Conservation (phyloP, 92 coral and sea anemone genomes). For the Palythoa grandiflora region DNA sequence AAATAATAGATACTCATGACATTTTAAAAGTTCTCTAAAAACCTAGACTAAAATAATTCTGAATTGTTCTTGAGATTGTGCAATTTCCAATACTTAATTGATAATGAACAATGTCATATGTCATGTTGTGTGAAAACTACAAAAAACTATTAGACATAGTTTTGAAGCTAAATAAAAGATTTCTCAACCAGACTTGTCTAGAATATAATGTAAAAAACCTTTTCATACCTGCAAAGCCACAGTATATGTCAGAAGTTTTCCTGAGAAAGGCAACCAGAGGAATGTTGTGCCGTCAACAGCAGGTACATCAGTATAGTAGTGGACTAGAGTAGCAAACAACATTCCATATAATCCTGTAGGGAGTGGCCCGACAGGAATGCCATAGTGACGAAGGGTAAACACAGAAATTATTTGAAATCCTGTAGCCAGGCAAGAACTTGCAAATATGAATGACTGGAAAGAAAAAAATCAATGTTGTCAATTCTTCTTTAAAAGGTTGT, state of each 20-base stretch:
- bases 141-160: too few relatives aligned
- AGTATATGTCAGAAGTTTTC: conserved; percentile 84
- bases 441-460: conserved; percentile 78
- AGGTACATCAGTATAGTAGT: conserved; percentile 84
- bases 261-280: conserved; percentile 82
- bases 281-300: conserved; percentile 69
- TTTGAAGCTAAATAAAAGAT: background rate
- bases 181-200: background rate
- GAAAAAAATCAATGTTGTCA: background rate
- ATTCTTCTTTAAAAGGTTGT: background rate
- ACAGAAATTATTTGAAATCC: conserved; percentile 87
- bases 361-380: conserved; percentile 68
- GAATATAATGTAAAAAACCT: background rate
- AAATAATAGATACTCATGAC: too few relatives aligned
- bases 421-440: conserved; percentile 85
- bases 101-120: too few relatives aligned
- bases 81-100: too few relatives aligned
- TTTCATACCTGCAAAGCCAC: conserved; percentile 88
- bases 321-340: conserved; percentile 84
- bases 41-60: too few relatives aligned
- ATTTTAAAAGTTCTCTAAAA: too few relatives aligned
- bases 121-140: too few relatives aligned
- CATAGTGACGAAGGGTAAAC: conserved; percentile 60
- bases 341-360: conserved; percentile 94
- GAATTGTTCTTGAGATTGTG: too few relatives aligned